Evolutionary conservation across 2,113 vertebrate species (phyloP).

Genomic region (Silurus glanis): DNA sequence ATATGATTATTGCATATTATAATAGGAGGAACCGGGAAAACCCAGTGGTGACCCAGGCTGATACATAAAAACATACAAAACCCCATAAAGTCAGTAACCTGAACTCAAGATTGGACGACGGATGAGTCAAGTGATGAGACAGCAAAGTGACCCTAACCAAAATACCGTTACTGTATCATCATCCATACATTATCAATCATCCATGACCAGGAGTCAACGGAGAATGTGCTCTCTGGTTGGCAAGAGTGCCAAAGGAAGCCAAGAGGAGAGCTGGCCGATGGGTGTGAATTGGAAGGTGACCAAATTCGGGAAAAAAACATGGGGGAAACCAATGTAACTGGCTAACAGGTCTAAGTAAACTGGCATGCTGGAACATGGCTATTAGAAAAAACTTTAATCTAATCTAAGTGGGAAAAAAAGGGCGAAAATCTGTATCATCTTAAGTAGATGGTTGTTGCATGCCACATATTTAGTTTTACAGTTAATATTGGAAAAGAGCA

Average conservation of each 20-base stretch:
- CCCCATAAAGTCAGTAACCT: neutral
- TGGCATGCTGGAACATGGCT: neutral
- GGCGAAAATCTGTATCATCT: neutral
- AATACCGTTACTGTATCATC: neutral
- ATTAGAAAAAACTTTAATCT: neutral
- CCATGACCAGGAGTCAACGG: neutral
- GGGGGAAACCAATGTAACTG: neutral
- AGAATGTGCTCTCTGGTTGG: neutral
- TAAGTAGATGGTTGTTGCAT: neutral
- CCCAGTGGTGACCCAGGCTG: neutral
- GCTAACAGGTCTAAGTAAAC: neutral
- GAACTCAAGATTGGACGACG: neutral
- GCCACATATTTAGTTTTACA: neutral
- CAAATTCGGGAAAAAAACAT: neutral
- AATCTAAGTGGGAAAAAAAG: neutral
- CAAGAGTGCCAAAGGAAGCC: too few relatives aligned
- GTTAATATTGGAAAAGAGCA: neutral
- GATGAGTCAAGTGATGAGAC: neutral
- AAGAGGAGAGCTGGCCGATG: neutral
- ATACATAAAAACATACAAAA: neutral
- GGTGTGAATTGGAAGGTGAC: neutral
- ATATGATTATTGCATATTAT: too few relatives aligned
- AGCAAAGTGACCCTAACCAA: too few relatives aligned
- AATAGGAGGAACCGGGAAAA: neutral
- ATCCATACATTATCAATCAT: too few relatives aligned